These are phyloP conservation scores for Crossocerus cetratus DNA, from an alignment of 2,888 invertebrate species.

Conservation along the genomic window DNA sequence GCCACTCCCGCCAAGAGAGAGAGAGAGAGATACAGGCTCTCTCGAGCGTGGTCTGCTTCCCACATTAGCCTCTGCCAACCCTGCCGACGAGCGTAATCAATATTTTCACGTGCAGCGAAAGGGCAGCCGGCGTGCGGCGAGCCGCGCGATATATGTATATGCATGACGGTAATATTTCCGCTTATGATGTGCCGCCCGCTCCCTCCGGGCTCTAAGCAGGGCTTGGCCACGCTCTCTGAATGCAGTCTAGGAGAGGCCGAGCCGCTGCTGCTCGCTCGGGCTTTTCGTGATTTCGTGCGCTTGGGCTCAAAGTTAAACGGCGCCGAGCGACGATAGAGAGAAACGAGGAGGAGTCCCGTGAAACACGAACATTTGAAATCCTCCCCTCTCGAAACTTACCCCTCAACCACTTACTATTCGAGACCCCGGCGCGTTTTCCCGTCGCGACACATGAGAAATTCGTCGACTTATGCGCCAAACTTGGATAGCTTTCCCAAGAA, in stretches of 20 bases:
- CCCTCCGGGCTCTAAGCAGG: conserved; percentile 22
- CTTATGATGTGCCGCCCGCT: conserved; percentile 16
- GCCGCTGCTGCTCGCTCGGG: neutral
- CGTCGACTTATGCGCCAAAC: too few species aligned
- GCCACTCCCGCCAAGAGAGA: too few species aligned
- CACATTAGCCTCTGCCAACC: too few species aligned
- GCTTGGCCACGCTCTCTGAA: conserved; percentile 20
- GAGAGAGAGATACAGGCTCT: too few species aligned
- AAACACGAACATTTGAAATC: conserved; percentile 18
- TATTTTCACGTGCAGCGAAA: too few species aligned
- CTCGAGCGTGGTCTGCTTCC: too few species aligned
- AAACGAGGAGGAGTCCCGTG: conserved; percentile 3
- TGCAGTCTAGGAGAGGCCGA: conserved; percentile 21
- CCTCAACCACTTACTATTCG: neutral
- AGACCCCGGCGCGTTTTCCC: neutral
- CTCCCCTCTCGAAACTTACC: neutral
- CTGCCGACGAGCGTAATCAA: too few species aligned
- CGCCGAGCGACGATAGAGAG: conserved; percentile 12
- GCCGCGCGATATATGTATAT: neutral
- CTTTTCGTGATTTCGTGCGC: conserved; percentile 36
- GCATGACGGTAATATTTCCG: conserved; percentile 5
- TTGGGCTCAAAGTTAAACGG: conserved; percentile 40
- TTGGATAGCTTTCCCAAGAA: too few species aligned
- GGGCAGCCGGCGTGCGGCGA: too few species aligned
- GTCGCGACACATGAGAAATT: too few species aligned